Percentiles rank a stretch among this genome's conserved stretches.
Evolutionary conservation across 1,140 invertebrate genomes (phyloP).

Genomic region (Cyphomyrmex costatus): DNA sequence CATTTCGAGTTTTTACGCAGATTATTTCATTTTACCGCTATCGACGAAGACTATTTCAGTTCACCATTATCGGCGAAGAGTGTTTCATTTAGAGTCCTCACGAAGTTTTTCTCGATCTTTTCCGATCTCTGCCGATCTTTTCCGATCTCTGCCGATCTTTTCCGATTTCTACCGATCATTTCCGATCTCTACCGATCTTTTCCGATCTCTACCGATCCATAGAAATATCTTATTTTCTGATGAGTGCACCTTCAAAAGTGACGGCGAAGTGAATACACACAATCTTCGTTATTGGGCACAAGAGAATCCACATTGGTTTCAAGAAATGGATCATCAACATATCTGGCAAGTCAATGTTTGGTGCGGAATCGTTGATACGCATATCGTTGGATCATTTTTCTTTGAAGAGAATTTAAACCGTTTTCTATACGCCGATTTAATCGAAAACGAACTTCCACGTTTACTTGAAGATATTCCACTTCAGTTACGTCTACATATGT

Average conservation of each 20-base stretch:
- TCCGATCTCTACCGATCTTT: too few species aligned
- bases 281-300: not conserved
- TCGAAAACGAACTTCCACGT: not conserved
- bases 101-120: too few species aligned
- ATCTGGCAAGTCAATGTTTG: not conserved
- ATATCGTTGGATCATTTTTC: not conserved
- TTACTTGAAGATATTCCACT: conserved; percentile 2
- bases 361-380: not conserved
- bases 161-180: too few species aligned
- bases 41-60: too few species aligned
- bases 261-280: not conserved
- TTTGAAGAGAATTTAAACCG: not conserved
- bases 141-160: too few species aligned
- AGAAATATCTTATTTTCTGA: not conserved
- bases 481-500: not conserved
- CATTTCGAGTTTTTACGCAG: too few species aligned
- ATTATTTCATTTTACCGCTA: too few species aligned
- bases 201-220: too few species aligned
- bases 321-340: too few species aligned
- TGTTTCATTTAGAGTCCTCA: too few species aligned
- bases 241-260: not conserved
- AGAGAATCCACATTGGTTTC: not conserved
- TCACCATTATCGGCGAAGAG: too few species aligned
- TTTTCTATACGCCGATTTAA: not conserved
- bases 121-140: too few species aligned